Percentiles rank a stretch among this genome's conserved stretches.
These are phyloP conservation scores for Nixonia krombeini DNA, from an alignment of 1,140 invertebrate species.

Conservation along the genomic window DNA sequence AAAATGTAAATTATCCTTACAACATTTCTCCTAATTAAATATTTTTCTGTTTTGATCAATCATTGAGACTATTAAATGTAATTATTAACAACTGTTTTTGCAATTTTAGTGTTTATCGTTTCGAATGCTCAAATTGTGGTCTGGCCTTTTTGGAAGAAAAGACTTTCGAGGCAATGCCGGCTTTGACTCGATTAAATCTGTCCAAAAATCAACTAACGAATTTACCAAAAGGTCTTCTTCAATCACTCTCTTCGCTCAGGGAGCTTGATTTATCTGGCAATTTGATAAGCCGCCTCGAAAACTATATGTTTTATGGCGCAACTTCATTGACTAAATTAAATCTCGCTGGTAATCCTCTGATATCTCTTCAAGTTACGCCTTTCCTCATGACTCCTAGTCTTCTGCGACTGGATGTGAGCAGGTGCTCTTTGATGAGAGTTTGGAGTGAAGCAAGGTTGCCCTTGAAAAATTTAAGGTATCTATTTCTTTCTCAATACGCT, in stretches of 20 bases:
- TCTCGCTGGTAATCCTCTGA: slow-evolving; percentile 80
- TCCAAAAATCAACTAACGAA: slow-evolving; percentile 72
- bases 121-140: slow-evolving; percentile 80
- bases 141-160: slow-evolving; percentile 74
- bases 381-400: slow-evolving; percentile 75
- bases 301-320: slow-evolving; percentile 74
- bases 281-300: slow-evolving; percentile 73
- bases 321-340: slow-evolving; percentile 76
- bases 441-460: slow-evolving; percentile 73
- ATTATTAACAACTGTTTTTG: slow-evolving; percentile 6
- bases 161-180: slow-evolving; percentile 78
- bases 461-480: slow-evolving; percentile 52
- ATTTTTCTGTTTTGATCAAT: too few species aligned
- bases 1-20: slow-evolving; percentile 4
- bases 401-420: slow-evolving; percentile 77
- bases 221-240: slow-evolving; percentile 67
- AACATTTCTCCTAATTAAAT: too few species aligned
- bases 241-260: slow-evolving; percentile 72
- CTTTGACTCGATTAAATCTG: slow-evolving; percentile 75
- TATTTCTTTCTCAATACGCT: slow-evolving; percentile 10
- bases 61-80: too few species aligned
- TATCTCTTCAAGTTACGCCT: slow-evolving; percentile 75
- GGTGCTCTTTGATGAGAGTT: slow-evolving; percentile 75
- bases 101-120: slow-evolving; percentile 73
- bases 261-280: slow-evolving; percentile 82